Base-by-base conservation (phyloP, 2,113 vertebrate genomes). In the Phainopepla nitens region DNA sequence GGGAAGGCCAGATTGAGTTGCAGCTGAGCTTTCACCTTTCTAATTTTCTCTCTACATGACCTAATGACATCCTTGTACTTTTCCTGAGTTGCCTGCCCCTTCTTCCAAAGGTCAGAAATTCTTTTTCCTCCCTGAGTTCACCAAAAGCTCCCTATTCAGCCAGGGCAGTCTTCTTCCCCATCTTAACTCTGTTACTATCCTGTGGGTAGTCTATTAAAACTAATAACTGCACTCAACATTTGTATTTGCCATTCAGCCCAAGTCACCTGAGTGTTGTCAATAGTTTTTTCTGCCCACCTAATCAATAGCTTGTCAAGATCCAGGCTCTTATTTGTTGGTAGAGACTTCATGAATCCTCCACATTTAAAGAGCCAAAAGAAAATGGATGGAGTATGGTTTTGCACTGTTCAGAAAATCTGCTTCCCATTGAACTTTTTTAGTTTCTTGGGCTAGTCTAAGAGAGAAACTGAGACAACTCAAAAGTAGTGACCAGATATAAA, bases 171-270 rank as follows among this genome's bases (percentile, higher is more conserved):
- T 69, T 54, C 54, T 61, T 68, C 39, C 62, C 18, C 22, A 13
- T 56, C 15, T 25, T 77, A 54, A 31, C 3, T 5, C 6, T 42
- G n/a, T 82, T 84, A 24, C 42, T 50, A 50, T 85, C 66, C 31
- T 6, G 33, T 39, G 18, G 39, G 14, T 66, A 36, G 64, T 92
- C 83, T 89, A 62, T 17, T 64, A 82, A 29, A 85, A 24, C 66
- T 88, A 91, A 47, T 35, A 91, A 91, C 58, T 72, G 78, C 72
- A 65, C 71, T 82, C 33, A 54, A 57, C 24, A 89, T 80, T 9
- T 57, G 2, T 33, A 44, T 70, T 72, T 90, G 66, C 17, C 47
- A 39, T 9, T 50, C 79, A 95, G 86, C 44, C 53, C 15, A 66
- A 87, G 44, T 42, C 60, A 39, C 4, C 0, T 11, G 9, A 65